A percentile compares a stretch with the other conserved stretches of the same genome.
These are phyloP conservation scores for Formica selysi DNA, from an alignment of 1,140 invertebrate genomes.

Conservation along the genomic window DNA sequence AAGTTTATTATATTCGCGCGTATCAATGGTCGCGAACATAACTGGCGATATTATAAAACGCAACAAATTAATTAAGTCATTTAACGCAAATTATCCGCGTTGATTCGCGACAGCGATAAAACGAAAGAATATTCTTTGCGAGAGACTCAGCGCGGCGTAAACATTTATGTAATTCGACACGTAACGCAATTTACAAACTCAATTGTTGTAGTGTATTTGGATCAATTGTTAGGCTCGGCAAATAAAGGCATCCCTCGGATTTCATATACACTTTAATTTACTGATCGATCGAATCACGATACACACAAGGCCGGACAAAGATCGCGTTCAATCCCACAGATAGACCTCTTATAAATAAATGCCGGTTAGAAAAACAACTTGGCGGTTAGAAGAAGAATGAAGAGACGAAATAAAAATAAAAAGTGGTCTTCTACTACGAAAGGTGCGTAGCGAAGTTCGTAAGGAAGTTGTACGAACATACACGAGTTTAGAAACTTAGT, in stretches of 20 bases:
- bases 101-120: neutral
- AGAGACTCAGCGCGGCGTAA: neutral
- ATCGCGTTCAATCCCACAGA: neutral
- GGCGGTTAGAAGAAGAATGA: neutral
- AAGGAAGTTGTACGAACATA: too few species aligned
- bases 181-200: neutral
- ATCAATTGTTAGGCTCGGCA: conserved; percentile 3
- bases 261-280: neutral
- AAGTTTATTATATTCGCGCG: neutral
- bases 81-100: conserved; percentile 1
- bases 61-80: conserved; percentile 2
- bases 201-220: neutral
- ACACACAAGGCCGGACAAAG: neutral
- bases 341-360: neutral
- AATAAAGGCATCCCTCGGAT: neutral
- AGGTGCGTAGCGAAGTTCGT: too few species aligned
- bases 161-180: neutral
- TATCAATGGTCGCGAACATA: neutral
- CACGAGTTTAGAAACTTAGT: neutral
- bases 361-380: neutral
- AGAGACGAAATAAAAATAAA: neutral
- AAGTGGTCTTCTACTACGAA: neutral
- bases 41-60: neutral
- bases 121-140: neutral
- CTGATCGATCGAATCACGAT: neutral